These are phyloP conservation scores for Galeopterus variegatus DNA, from an alignment of 2,113 vertebrate genomes.

Conservation along the genomic window DNA sequence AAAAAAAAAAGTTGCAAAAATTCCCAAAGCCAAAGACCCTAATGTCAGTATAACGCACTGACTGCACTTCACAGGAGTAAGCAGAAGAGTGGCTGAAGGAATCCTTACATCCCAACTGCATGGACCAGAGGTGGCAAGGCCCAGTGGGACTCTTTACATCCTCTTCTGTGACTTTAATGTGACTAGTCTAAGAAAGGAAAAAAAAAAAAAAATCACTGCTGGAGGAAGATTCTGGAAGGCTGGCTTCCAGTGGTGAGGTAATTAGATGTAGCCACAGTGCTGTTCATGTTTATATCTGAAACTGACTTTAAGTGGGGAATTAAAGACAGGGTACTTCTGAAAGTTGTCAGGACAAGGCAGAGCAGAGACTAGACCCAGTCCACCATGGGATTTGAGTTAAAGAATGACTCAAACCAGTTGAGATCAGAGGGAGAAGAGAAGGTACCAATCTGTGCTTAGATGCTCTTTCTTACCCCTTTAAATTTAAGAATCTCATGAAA, in stretches of 20 bases:
- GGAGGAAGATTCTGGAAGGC: neutral
- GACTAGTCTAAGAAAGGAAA: neutral
- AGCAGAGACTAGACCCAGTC: neutral
- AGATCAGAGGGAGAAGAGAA: neutral
- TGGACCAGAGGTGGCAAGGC: neutral
- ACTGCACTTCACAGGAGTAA: neutral
- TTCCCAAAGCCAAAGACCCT: neutral
- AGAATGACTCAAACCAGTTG: neutral
- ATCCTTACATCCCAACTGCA: neutral
- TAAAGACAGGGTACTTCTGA: neutral
- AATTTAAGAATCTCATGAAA: constrained; percentile 46
- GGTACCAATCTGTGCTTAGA: neutral
- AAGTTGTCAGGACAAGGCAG: neutral
- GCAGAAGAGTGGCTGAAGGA: neutral
- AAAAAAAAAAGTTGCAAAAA: constrained; percentile 27
- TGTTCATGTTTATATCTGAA: neutral
- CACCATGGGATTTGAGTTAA: neutral
- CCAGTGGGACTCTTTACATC: neutral
- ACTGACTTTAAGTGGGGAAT: neutral
- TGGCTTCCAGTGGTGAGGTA: neutral
- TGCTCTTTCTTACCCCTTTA: neutral
- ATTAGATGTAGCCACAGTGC: neutral
- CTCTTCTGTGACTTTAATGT: neutral
- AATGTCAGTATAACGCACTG: neutral
- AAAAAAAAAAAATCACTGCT: neutral